Evolutionary conservation across 1,140 invertebrate species (phyloP), one percentile per base, ranked within the genome.

Genomic region (Cotesia typhae): DNA sequence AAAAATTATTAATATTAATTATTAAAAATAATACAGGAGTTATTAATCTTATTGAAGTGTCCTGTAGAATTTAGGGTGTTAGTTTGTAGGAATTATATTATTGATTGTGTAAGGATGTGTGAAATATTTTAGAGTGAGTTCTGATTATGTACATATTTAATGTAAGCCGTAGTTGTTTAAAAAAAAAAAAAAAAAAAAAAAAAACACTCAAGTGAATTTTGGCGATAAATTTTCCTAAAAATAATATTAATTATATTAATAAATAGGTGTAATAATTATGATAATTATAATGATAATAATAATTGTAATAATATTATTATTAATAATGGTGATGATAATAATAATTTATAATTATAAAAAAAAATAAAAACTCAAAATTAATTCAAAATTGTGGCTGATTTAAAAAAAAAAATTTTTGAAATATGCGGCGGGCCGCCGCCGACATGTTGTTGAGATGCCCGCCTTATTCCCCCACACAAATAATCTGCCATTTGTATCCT

Each of bases 391-490:
- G 41, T 47, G 41, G 41, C 0, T 47, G 28, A 28, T 28, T 28
- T 28, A 3, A 28, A 28, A 28, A 28, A 47, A 47, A 47, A 47
- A 47, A 47, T 47, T 47, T 47, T 64, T 75, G 75, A 69, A 78
- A 70, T 76, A 76, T 71, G 78, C 80, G 80, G 78, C 76, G 77
- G 78, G 77, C 74, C 75, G 76, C 76, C 79, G 79, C 78, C 75
- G 77, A 79, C 76, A 35, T 60, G 59, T 36, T 83, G 76, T 83
- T 82, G 81, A 82, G 80, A 83, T 81, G 80, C 79, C 75, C 79
- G 80, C 78, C 80, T 78, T 76, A 41, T 74, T 59, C 10, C 68
- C 41, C 4, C 47, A 28, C 28, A 28, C 28, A 66, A 64, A 64
- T 52, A 14, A 38, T 41, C 4, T 20, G 36, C 10, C 38, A n/a